Evolutionary conservation across 2,113 vertebrate genomes (phyloP), one percentile per base, ranked within the genome.

Genomic region (Parus major): DNA sequence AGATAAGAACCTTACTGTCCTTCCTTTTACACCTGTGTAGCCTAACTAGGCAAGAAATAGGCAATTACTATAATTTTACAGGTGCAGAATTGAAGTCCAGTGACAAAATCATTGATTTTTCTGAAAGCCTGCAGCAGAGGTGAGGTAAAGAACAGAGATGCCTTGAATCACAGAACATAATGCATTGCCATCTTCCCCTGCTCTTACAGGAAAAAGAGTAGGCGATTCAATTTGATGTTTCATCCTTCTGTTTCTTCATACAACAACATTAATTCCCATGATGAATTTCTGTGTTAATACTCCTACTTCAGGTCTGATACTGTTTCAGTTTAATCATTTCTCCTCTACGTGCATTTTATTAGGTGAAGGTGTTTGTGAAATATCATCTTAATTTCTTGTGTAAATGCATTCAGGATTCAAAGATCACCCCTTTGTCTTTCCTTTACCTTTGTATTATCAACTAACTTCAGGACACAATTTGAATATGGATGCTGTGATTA

Each of bases 261-360:
- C 14, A 85, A 72, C 50, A 56, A n/a, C 90, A 70, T 88, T 96
- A 90, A 94, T 86, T 95, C 52, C 46, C 23, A 60, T 42, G n/a
- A 89, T 78, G n/a, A 92, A 92, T 92, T 92, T 88, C 61, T 93
- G 2, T 81, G 31, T 86, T 89, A 60, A 70, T 86, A 71, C 61
- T 90, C 59, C 69, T 76, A 77, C 73, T 84, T 52, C 49, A 91
- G 31, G 22, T 79, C 56, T 92, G 77, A 49, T 81, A 75, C 9
- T 71, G 36, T 35, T 77, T 93, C 36, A 56, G 12, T 28, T 82
- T 91, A 88, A 57, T 78, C 0, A 39, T 76, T 86, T 84, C 33
- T 89, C 13, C 10, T 79, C 21, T 63, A 19, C 16, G 25, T 42
- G 14, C 56, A 11, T 69, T 93, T 70, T 85, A 82, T 28, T 36